A percentile compares a stretch with the other conserved stretches of the same genome.
Conservation (phyloP, 2,113 vertebrate species). For the Ophiodon elongatus region DNA sequence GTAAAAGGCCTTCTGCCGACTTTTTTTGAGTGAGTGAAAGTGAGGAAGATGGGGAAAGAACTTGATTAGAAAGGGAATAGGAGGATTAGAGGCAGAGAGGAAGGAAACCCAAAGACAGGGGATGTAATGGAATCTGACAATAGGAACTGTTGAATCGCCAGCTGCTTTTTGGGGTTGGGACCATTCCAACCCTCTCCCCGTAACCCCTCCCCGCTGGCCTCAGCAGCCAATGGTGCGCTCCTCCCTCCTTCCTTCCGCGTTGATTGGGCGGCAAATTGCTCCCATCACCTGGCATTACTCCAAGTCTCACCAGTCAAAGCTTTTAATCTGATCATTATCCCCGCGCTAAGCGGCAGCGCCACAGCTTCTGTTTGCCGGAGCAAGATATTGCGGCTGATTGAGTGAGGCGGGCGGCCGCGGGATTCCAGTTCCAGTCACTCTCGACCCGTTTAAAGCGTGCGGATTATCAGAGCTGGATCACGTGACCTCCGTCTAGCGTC, state of each 20-base stretch:
- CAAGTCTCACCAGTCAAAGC: constrained; percentile 72
- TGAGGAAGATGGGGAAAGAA: constrained; percentile 46
- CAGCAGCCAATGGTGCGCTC: constrained; percentile 45
- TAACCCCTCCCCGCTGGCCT: constrained; percentile 47
- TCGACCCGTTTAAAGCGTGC: constrained; percentile 48
- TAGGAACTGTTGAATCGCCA: constrained; percentile 71
- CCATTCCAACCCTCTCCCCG: constrained; percentile 71
- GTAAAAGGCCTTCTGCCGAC: constrained; percentile 58
- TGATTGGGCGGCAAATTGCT: constrained; percentile 73
- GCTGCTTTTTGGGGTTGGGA: constrained; percentile 70
- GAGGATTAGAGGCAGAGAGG: constrained; percentile 25
- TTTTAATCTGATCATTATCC: constrained; percentile 79
- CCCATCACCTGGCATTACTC: constrained; percentile 72
- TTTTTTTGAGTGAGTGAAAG: constrained; percentile 49
- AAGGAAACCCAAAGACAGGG: constrained; percentile 38
- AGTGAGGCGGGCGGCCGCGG: constrained; percentile 28
- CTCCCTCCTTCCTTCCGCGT: constrained; percentile 33
- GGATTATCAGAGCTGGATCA: constrained; percentile 58
- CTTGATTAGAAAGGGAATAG: constrained; percentile 52
- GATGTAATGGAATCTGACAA: constrained; percentile 75
- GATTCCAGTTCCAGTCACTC: constrained; percentile 25
- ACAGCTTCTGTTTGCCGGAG: constrained; percentile 69
- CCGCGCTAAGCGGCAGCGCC: constrained; percentile 50
- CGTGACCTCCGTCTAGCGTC: constrained; percentile 26
- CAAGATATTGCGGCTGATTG: constrained; percentile 67